Percentiles rank a stretch among this genome's conserved stretches.
Evolutionary conservation across 2,113 vertebrate species (phyloP).

Genomic region (Scartelaos histophorus): DNA sequence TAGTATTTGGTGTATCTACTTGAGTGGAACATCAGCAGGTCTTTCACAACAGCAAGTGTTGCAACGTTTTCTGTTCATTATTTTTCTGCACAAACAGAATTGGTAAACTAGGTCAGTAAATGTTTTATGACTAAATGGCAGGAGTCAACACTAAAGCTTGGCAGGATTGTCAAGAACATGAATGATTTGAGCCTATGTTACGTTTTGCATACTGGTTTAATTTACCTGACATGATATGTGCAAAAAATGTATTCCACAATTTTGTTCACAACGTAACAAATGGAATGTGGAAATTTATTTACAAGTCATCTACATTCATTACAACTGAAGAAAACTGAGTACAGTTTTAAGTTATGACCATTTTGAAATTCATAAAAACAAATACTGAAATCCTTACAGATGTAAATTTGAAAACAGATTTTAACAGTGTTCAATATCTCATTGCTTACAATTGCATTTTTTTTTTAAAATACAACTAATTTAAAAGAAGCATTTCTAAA

Average conservation of each 20-base stretch:
- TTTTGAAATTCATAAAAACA: background rate
- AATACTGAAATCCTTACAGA: background rate
- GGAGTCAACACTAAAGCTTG: background rate
- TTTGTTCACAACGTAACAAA: background rate
- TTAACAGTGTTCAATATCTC: background rate
- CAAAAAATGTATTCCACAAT: background rate
- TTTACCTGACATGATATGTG: background rate
- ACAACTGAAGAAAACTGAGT: background rate
- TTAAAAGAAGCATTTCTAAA: background rate
- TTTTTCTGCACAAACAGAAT: background rate
- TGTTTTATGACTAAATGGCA: slow-evolving; percentile 24
- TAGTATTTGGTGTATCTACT: background rate
- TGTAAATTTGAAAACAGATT: background rate
- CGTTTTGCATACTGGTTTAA: background rate
- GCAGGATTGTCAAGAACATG: background rate
- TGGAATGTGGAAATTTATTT: background rate
- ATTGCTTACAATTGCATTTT: background rate
- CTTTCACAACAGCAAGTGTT: background rate
- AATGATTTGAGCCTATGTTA: background rate
- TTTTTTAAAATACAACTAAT: background rate
- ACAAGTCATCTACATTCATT: background rate
- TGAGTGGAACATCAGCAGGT: slow-evolving; percentile 4
- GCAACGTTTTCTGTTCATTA: background rate
- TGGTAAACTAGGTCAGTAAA: slow-evolving; percentile 30
- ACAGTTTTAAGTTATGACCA: background rate